phyloP scores from a whole-genome alignment of 1,140 invertebrate genomes.

The Tenebrio molitor region DNA sequence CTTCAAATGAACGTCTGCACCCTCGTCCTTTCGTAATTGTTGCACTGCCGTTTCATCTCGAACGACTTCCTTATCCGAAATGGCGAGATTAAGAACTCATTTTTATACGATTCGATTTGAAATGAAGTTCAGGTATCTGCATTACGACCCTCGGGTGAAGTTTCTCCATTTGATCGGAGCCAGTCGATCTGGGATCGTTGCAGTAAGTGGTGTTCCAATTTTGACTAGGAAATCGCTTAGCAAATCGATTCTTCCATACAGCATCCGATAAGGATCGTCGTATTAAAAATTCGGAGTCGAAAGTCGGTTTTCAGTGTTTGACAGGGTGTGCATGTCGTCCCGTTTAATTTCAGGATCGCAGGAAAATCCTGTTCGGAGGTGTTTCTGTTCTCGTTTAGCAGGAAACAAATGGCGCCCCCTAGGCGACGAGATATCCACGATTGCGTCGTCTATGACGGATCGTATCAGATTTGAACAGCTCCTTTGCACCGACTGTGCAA shows the following conservation, averaged over 20 bases:
- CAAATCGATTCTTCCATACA: slow-evolving; percentile 27
- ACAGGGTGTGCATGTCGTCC: no score
- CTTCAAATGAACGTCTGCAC: no score
- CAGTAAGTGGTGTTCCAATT: slow-evolving; percentile 41
- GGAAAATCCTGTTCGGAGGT: neutral
- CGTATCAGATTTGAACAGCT: slow-evolving; percentile 4
- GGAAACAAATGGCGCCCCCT: slow-evolving; percentile 29
- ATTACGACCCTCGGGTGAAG: neutral
- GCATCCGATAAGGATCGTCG: slow-evolving; percentile 33
- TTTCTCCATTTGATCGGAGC: neutral
- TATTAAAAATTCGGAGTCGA: slow-evolving; percentile 33
- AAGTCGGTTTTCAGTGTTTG: neutral
- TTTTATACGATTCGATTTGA: no score
- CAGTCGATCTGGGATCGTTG: neutral
- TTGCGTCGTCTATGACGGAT: slow-evolving; percentile 17
- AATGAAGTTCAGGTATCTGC: slow-evolving; percentile 1
- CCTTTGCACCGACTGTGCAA: slow-evolving; percentile 7
- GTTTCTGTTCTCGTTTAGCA: neutral
- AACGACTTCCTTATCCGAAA: no score
- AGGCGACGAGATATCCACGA: slow-evolving; percentile 2
- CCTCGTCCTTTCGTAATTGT: no score
- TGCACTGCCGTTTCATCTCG: no score
- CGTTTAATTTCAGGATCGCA: neutral
- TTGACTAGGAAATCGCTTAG: slow-evolving; percentile 31
- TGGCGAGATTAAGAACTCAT: no score